Percentiles rank a stretch among this genome's conserved stretches.
Conservation (phyloP, 2,113 vertebrate species). For the Loxodonta africana region DNA sequence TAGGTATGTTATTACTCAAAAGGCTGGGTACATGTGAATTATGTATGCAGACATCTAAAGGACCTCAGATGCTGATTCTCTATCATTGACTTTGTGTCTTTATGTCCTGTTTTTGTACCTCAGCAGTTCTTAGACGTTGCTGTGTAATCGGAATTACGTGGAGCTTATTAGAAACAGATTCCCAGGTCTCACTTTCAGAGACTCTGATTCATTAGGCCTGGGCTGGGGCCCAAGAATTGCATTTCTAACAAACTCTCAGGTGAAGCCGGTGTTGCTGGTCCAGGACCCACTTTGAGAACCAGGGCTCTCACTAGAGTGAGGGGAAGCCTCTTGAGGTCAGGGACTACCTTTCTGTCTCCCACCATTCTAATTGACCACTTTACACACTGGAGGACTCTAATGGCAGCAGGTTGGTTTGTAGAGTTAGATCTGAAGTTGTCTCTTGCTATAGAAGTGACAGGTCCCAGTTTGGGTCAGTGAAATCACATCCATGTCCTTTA, state of each 20-base stretch:
- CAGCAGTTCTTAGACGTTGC: background rate
- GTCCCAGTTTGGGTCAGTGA: background rate
- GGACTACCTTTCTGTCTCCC: background rate
- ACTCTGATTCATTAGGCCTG: background rate
- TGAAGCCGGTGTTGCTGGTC: background rate
- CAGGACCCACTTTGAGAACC: background rate
- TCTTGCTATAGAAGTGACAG: background rate
- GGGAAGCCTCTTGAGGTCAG: background rate
- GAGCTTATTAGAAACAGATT: background rate
- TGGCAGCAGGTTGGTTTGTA: background rate
- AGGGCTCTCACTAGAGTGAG: background rate
- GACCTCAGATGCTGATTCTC: background rate
- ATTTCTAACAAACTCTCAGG: background rate
- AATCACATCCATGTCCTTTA: background rate
- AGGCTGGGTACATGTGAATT: background rate
- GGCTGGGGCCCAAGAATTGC: too few relatives aligned
- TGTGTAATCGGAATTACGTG: background rate
- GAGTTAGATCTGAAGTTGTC: background rate
- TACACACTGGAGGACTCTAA: background rate
- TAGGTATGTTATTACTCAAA: background rate
- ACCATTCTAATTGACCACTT: background rate
- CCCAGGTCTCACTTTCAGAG: background rate
- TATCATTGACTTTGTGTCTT: too few relatives aligned
- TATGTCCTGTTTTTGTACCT: background rate
- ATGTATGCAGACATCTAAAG: background rate